Evolutionary conservation across 2,113 vertebrate genomes (phyloP).

Genomic region (Siphamia tubifer): DNA sequence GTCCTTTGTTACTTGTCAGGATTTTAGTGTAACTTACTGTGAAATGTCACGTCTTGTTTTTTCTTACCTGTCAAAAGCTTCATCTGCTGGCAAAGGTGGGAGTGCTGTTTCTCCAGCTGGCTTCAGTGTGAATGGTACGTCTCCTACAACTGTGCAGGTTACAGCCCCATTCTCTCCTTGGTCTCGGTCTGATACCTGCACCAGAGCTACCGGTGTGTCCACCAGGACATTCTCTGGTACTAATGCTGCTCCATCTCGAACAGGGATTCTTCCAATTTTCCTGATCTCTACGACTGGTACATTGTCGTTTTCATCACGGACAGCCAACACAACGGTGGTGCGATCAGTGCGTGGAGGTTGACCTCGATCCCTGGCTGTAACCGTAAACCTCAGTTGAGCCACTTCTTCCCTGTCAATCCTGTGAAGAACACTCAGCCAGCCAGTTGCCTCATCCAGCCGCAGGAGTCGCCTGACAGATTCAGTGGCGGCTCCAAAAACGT

Average conservation of each 20-base stretch:
- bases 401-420: conserved; percentile 95
- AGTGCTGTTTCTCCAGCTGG: conserved; percentile 85
- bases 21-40: background rate
- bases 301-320: conserved; percentile 95
- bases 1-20: background rate
- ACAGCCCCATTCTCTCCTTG: conserved; percentile 96
- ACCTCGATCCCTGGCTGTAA: conserved; percentile 91
- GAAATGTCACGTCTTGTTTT: background rate
- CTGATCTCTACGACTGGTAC: conserved; percentile 93
- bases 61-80: conserved; percentile 87
- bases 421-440: conserved; percentile 94
- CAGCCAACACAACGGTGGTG: conserved; percentile 89
- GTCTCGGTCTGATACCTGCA: conserved; percentile 94
- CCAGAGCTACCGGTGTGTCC: conserved; percentile 93
- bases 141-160: conserved; percentile 94
- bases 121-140: conserved; percentile 95
- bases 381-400: conserved; percentile 89
- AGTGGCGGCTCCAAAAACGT: conserved; percentile 91
- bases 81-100: conserved; percentile 77
- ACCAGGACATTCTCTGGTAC: conserved; percentile 94
- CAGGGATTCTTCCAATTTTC: conserved; percentile 93
- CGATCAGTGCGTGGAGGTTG: conserved; percentile 93
- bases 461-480: conserved; percentile 90
- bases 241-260: conserved; percentile 89
- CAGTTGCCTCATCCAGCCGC: conserved; percentile 89